Evolutionary conservation across 2,113 vertebrate species (phyloP), one percentile per base, ranked within the genome.

Genomic region (Glaucidium brasilianum): DNA sequence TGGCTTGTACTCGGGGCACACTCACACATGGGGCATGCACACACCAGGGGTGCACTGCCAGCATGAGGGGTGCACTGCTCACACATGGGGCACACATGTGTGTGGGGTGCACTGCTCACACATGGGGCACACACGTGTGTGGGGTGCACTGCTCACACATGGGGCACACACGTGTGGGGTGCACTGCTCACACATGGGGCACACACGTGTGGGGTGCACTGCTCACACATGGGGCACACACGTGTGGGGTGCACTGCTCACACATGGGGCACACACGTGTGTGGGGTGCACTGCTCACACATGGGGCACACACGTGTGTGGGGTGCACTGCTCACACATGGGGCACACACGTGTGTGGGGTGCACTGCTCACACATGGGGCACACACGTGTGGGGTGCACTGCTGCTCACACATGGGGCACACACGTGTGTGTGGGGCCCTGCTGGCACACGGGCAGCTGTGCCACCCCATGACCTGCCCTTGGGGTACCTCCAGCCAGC

Each of bases 91-190:
- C n/a, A n/a, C n/a, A n/a, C n/a, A n/a, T 0, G 5, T 8, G 5
- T 1, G 1, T 8, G 34, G 45, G 49, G 27, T 9, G 14, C 60
- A 4, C 11, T 12, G 21, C 37, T 35, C 7, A 9, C 11, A 45
- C 50, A 2, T 5, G 1, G 64, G 64, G 41, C 49, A 30, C 5
- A 1, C 21, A 15, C 5, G 1, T 2, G 0, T 2, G 6, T 13
- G 17, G 0, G 1, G 8, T 4, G 21, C 21, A 1, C 5, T 7
- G 53, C 43, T 60, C 0, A 1, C 10, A 5, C 1, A 0, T 5
- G 49, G 62, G 56, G 47, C 27, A n/a, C n/a, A n/a, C n/a, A n/a
- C n/a, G n/a, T n/a, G n/a, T n/a, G n/a, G n/a, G n/a, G n/a, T n/a
- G n/a, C n/a, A n/a, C n/a, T n/a, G 52, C 39, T 39, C 0, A 1